These are phyloP conservation scores for Mesitornis unicolor DNA, from an alignment of 2,113 vertebrate species.

Conservation along the genomic window DNA sequence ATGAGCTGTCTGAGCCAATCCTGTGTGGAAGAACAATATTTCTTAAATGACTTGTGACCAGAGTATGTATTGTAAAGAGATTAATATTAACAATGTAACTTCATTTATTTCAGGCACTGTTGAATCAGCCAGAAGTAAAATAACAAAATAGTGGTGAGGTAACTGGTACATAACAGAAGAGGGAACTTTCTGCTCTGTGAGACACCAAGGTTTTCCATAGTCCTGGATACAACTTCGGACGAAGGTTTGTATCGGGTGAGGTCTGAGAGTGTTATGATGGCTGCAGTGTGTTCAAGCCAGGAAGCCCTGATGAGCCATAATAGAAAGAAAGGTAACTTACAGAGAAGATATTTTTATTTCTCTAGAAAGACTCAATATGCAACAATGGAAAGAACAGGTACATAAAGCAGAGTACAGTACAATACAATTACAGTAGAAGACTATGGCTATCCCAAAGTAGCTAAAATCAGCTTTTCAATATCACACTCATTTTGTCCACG, in stretches of 20 bases:
- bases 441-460: conserved; percentile 62
- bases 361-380: background rate
- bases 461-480: conserved; percentile 79
- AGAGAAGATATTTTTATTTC: background rate
- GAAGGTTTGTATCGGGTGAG: background rate
- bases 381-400: background rate
- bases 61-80: background rate
- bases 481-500: conserved; percentile 80
- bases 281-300: background rate
- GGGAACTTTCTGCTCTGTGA: background rate
- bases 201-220: background rate
- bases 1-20: background rate
- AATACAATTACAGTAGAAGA: background rate
- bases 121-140: background rate
- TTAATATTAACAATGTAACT: background rate
- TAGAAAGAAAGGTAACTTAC: background rate
- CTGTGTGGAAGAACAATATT: background rate
- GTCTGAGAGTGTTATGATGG: background rate
- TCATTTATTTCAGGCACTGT: background rate
- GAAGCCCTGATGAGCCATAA: background rate
- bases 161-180: background rate
- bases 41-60: background rate
- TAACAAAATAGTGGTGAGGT: background rate
- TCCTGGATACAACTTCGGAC: background rate
- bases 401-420: background rate